These are phyloP conservation scores for Poecilia wingei DNA, from an alignment of 2,797 vertebrate genomes.

Conservation along the genomic window DNA sequence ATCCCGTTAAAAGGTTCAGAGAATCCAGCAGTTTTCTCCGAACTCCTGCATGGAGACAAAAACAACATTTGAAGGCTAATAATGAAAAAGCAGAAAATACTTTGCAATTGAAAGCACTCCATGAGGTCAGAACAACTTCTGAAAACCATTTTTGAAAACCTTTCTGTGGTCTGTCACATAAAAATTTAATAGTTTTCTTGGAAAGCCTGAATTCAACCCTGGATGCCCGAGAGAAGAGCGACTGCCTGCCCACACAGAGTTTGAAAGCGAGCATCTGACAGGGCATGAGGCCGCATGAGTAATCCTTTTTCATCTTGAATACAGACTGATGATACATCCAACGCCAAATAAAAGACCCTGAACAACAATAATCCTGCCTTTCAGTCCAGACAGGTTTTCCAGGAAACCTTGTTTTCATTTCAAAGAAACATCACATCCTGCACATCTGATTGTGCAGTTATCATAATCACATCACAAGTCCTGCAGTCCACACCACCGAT, in stretches of 20 bases:
- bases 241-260: background rate
- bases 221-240: background rate
- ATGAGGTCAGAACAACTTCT: background rate
- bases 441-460: background rate
- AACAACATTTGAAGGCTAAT: background rate
- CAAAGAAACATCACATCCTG: slow-evolving; percentile 4
- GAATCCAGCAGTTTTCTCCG: background rate
- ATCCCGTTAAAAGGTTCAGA: background rate
- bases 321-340: slow-evolving; percentile 1
- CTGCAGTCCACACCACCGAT: background rate
- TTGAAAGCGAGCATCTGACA: background rate
- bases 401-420: background rate
- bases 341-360: background rate
- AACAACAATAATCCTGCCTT: background rate
- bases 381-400: background rate
- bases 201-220: slow-evolving; percentile 7
- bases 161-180: background rate
- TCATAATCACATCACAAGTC: background rate
- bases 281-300: background rate
- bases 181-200: slow-evolving; percentile 4
- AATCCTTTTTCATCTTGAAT: background rate
- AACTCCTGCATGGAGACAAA: background rate
- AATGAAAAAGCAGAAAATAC: background rate
- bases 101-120: background rate
- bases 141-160: background rate